phyloP scores from a whole-genome alignment of 2,113 vertebrate genomes.

The Charina bottae region DNA sequence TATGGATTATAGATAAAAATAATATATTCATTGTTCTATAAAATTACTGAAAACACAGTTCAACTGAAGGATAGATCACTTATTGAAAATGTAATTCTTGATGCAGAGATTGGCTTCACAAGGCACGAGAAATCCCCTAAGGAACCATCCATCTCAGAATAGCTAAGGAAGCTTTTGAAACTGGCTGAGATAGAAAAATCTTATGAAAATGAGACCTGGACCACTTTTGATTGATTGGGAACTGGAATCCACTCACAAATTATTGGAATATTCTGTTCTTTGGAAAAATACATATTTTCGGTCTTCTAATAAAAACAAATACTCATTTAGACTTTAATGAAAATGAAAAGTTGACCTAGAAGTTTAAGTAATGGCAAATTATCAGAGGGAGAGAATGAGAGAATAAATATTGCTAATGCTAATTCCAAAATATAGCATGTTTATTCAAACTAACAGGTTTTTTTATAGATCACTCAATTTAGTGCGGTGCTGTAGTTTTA shows the following conservation, averaged over 20 bases:
- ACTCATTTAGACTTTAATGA: neutral
- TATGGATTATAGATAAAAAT: constrained; percentile 17
- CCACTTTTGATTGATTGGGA: neutral
- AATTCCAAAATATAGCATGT: constrained; percentile 7
- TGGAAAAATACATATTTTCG: constrained; percentile 21
- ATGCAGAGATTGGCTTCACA: constrained; percentile 16
- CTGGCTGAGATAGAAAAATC: constrained; percentile 24
- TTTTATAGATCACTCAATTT: constrained; percentile 7
- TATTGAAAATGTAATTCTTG: constrained; percentile 29
- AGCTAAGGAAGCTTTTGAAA: constrained; percentile 16
- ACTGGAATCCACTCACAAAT: constrained; percentile 30
- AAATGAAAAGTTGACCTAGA: constrained; percentile 9
- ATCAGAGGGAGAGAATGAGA: neutral
- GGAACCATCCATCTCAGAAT: constrained; percentile 11
- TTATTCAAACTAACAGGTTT: neutral
- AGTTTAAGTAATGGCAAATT: constrained; percentile 2
- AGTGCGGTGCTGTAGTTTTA: neutral
- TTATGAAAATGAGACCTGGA: constrained; percentile 19
- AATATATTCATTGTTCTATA: constrained; percentile 13
- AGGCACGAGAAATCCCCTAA: constrained; percentile 5
- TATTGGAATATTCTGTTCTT: constrained; percentile 13
- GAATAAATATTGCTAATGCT: constrained; percentile 10
- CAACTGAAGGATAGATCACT: constrained; percentile 21
- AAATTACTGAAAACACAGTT: constrained; percentile 6
- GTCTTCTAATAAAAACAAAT: constrained; percentile 1